Evolutionary conservation across 2,797 vertebrate genomes (phyloP), one percentile per base, ranked within the genome.

Genomic region (Otus scops): DNA sequence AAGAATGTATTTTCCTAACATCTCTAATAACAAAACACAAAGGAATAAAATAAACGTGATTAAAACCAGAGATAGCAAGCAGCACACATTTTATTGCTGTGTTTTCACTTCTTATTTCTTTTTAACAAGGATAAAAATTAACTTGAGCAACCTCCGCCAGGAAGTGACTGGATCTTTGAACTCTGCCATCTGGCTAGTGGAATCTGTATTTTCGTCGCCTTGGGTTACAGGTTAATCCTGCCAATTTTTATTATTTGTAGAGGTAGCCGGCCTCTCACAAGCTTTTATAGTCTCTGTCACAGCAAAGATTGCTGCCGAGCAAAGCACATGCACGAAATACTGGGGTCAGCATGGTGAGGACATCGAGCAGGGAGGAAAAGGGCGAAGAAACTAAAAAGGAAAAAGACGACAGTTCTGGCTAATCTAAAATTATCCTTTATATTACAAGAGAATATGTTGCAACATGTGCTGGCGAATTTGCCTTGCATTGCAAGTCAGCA

Each of bases 91-190:
- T 93, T 91, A 96, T 97, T 97, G 94, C 86, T 91, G 85, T 97
- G 88, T 96, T 95, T 97, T 94, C 95, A 91, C 91, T 97, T 96
- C 95, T 98, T 97, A 97, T 95, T 97, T 93, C 96, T 93, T 97
- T 97, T 97, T 96, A 93, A 96, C 96, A 97, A 92, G 96, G 95
- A 95, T 96, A 97, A 96, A 97, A 98, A 97, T 97, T 97, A 97
- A 97, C 94, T 96, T 94, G 78, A 90, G 85, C 73, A 88, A 95
- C 96, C 95, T 97, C 88, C 21, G 19, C 96, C 95, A 96, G 97
- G 95, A 97, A 97, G 95, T 83, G 85, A 95, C 85, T 61, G 88
- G 97, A 97, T 97, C 97, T 97, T 97, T 97, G 97, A 97, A 97
- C 97, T 96, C 96, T 86, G 91, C 97, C 98, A 97, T 97, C 97